phyloP scores from a whole-genome alignment of 2,113 vertebrate species.

The Naja naja region DNA sequence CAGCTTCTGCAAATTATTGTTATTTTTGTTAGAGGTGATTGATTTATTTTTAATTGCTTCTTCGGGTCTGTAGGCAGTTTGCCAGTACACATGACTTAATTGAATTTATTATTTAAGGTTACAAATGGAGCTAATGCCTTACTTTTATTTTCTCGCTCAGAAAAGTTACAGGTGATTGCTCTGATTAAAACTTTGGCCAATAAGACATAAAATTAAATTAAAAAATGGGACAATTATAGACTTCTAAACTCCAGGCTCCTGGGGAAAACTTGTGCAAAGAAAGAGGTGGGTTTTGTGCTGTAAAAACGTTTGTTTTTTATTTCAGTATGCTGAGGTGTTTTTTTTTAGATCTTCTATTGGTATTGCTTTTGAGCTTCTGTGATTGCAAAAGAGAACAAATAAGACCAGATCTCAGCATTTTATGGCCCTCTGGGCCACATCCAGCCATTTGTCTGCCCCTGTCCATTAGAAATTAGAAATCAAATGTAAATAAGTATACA shows the following conservation, averaged over 20 bases:
- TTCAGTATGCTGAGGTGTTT: neutral
- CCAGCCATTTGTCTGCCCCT: neutral
- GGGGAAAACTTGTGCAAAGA: neutral
- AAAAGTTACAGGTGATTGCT: constrained; percentile 29
- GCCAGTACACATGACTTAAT: constrained; percentile 36
- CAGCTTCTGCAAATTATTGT: constrained; percentile 63
- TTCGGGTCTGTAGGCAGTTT: constrained; percentile 57
- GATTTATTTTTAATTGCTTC: constrained; percentile 71
- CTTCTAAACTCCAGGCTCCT: neutral
- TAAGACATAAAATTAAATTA: neutral
- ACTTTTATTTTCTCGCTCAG: constrained; percentile 28
- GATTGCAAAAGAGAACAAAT: neutral
- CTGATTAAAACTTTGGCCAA: neutral
- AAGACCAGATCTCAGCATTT: neutral
- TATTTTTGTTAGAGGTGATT: constrained; percentile 58
- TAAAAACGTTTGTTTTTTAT: neutral
- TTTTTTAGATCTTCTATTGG: neutral
- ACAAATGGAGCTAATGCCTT: neutral
- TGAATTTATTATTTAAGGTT: constrained; percentile 43
- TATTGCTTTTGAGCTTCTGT: neutral
- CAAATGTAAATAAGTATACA: neutral
- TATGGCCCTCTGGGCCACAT: too few species aligned
- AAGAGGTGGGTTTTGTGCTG: neutral
- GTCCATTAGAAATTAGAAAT: neutral
- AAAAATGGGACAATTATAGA: neutral